Percentiles rank a stretch among this genome's conserved stretches.
These are phyloP conservation scores for Petrocephalus zakoni DNA, from an alignment of 2,113 vertebrate genomes.

Conservation along the genomic window DNA sequence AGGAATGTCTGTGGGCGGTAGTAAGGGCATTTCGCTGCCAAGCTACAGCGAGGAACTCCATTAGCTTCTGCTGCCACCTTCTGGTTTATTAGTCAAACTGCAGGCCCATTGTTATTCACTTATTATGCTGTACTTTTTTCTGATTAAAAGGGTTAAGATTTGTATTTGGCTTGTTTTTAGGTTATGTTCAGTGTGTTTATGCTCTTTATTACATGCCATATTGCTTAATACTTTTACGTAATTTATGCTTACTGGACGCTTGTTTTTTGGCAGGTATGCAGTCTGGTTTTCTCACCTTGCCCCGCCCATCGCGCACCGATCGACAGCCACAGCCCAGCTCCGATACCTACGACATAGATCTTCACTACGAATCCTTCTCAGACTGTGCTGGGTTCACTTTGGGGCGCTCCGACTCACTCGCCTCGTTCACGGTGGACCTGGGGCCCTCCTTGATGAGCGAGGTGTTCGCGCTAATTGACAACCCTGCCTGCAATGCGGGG, in stretches of 20 bases:
- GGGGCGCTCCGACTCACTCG: slow-evolving; percentile 75
- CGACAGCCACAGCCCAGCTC: slow-evolving; percentile 60
- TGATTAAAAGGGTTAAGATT: background rate
- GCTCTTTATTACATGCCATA: no score
- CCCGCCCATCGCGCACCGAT: slow-evolving; percentile 76
- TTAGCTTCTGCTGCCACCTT: slow-evolving; percentile 6
- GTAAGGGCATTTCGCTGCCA: background rate
- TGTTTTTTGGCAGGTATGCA: slow-evolving; percentile 67
- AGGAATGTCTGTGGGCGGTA: slow-evolving; percentile 11
- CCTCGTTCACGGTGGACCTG: slow-evolving; percentile 87
- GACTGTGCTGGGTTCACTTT: slow-evolving; percentile 54
- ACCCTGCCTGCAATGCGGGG: slow-evolving; percentile 48
- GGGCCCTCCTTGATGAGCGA: slow-evolving; percentile 94
- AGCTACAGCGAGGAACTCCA: background rate
- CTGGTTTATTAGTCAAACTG: background rate
- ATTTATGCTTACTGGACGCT: background rate
- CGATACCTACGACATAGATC: slow-evolving; percentile 45
- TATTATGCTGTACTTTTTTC: background rate
- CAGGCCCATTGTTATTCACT: background rate
- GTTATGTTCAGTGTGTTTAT: no score
- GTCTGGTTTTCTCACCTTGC: slow-evolving; percentile 87
- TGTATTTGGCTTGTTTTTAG: background rate
- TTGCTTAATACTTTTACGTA: background rate
- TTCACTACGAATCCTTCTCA: slow-evolving; percentile 53
- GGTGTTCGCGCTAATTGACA: slow-evolving; percentile 80